phyloP scores from a whole-genome alignment of 2,888 invertebrate genomes.

The Hofmannophila pseudospretella region DNA sequence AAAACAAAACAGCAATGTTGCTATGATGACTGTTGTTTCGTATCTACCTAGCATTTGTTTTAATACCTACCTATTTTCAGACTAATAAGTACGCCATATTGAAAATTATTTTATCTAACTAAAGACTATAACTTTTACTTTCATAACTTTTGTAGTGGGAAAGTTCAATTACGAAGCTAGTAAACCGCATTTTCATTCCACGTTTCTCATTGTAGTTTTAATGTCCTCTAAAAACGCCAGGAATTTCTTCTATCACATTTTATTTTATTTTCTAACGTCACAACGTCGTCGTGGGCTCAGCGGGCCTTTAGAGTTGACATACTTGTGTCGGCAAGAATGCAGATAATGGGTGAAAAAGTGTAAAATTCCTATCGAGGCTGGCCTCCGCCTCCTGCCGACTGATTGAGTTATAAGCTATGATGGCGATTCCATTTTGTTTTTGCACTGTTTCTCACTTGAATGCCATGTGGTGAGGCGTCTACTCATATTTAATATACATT shows the following conservation, averaged over 20 bases:
- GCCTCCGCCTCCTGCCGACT: slow-evolving; percentile 37
- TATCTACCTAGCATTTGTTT: too few species aligned
- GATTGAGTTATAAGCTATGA: slow-evolving; percentile 77
- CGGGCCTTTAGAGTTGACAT: slow-evolving; percentile 43
- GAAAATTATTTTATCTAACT: too few species aligned
- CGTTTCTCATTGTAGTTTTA: slow-evolving; percentile 2
- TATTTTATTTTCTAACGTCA: slow-evolving; percentile 46
- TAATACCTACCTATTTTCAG: too few species aligned
- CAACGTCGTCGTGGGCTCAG: slow-evolving; percentile 28
- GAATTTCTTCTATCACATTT: slow-evolving; percentile 47
- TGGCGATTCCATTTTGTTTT: slow-evolving; percentile 69
- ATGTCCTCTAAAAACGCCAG: slow-evolving; percentile 31
- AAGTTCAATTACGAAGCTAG: too few species aligned
- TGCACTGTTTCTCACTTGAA: slow-evolving; percentile 69
- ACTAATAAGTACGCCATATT: too few species aligned
- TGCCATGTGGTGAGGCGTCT: slow-evolving; percentile 42
- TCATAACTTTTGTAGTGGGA: too few species aligned
- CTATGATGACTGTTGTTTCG: too few species aligned
- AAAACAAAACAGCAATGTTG: slow-evolving; percentile 9
- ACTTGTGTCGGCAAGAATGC: slow-evolving; percentile 51
- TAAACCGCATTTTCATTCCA: too few species aligned
- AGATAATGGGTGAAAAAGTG: slow-evolving; percentile 66
- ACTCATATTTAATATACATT: slow-evolving; percentile 72
- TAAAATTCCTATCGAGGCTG: slow-evolving; percentile 62
- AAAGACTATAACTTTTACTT: too few species aligned